These are phyloP conservation scores for Cygnus atratus DNA, from an alignment of 2,113 vertebrate species.

Conservation along the genomic window DNA sequence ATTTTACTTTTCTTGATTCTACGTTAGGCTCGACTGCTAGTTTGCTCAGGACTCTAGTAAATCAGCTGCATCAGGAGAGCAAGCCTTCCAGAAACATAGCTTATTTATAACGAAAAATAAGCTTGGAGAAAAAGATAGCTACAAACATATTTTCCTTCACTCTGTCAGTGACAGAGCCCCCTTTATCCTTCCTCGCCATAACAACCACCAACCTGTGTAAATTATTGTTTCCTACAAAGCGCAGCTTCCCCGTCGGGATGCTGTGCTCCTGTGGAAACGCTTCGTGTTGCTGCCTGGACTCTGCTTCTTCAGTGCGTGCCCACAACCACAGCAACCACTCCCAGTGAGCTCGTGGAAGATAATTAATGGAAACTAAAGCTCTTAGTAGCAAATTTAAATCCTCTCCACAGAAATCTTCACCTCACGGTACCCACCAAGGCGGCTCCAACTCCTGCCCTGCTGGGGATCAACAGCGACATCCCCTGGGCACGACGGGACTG, in stretches of 20 bases:
- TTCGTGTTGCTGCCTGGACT: accelerated
- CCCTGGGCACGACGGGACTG: background rate
- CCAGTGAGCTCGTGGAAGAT: accelerated
- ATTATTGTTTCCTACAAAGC: accelerated
- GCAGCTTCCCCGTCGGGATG: background rate
- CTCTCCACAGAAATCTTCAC: accelerated
- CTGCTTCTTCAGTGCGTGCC: background rate
- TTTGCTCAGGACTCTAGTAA: background rate
- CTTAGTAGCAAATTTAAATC: accelerated
- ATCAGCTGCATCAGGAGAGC: background rate
- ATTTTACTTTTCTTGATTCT: background rate
- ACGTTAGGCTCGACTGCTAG: too few relatives aligned
- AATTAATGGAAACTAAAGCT: accelerated
- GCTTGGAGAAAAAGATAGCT: background rate
- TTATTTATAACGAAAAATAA: background rate
- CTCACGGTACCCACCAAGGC: background rate
- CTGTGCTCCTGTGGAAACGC: accelerated
- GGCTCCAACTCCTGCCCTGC: background rate
- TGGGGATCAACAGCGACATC: background rate
- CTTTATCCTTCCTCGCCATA: background rate
- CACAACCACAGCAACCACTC: accelerated
- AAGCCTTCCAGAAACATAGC: background rate
- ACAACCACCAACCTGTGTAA: too few relatives aligned
- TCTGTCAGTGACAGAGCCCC: background rate
- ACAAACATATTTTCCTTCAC: background rate